Evolutionary conservation across 2,797 vertebrate genomes (phyloP), one percentile per base, ranked within the genome.

Genomic region (Lycodopsis pacificus): DNA sequence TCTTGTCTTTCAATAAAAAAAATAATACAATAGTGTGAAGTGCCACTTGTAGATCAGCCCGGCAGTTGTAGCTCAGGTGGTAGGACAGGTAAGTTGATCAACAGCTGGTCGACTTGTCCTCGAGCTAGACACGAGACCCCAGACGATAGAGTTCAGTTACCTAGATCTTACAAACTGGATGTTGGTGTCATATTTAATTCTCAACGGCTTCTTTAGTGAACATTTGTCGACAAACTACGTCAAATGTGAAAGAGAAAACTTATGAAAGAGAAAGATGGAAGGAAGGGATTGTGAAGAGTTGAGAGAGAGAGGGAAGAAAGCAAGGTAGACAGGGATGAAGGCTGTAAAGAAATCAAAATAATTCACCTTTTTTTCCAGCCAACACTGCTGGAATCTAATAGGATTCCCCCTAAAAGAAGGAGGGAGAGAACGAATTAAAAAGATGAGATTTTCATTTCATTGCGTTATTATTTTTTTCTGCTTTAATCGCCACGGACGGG

Each of bases 361-460:
- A 77, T 68, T 70, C 49, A 22, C 7, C 38, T 72, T 68, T 69
- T 66, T 62, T 62, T 71, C 65, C 71, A 44, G 48, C 67, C 57
- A 71, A 42, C 83, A 53, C 69, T 72, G 77, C 73, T 86, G 83
- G 79, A 80, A 85, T 87, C 76, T 88, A 91, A 91, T 84, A 57
- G 34, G 73, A 79, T 87, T 85, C 65, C 36, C 65, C 57, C 74
- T 46, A 32, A 77, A 85, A 76, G 80, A 25, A 76, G 73, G 69
- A 87, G 78, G 46, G 71, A 74, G 83, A 78, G 82, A 88, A 59
- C 49, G 38, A 79, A 83, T 86, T 84, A 81, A 79, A 88, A 87
- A 86, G 71, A 90, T 89, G 86, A 87, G 80, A 85, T 85, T 91
- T 87, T 92, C 71, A 91, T 91, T 89, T 91, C 80, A 91, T 89